A percentile compares a stretch with the other conserved stretches of the same genome.
phyloP scores from a whole-genome alignment of 2,888 invertebrate genomes.

The Idaea dimidiata region DNA sequence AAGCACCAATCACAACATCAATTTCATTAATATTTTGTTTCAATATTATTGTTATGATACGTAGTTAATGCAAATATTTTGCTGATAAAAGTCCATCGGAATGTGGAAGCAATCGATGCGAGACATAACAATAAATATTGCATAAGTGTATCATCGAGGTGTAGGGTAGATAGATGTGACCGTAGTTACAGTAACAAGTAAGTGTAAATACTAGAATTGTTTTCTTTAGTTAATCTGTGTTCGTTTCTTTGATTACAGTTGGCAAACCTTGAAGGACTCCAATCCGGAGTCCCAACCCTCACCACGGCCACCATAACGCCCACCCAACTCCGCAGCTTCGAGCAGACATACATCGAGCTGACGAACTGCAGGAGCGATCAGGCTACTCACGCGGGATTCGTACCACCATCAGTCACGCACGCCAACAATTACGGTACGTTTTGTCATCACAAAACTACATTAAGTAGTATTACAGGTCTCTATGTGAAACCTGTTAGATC shows the following conservation, averaged over 20 bases:
- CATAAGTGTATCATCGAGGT: slow-evolving; percentile 44
- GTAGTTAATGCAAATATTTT: slow-evolving; percentile 58
- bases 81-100: slow-evolving; percentile 61
- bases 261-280: slow-evolving; percentile 91
- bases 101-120: slow-evolving; percentile 63
- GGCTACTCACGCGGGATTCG: slow-evolving; percentile 95
- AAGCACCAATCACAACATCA: slow-evolving; percentile 9
- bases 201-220: background rate
- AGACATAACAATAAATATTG: slow-evolving; percentile 57
- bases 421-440: slow-evolving; percentile 76
- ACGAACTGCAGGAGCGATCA: slow-evolving; percentile 88
- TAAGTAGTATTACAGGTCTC: too few relatives aligned
- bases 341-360: slow-evolving; percentile 94
- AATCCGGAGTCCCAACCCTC: slow-evolving; percentile 94
- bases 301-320: slow-evolving; percentile 97
- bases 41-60: slow-evolving; percentile 54
- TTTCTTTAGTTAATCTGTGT: background rate
- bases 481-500: too few relatives aligned
- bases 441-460: slow-evolving; percentile 23
- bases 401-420: slow-evolving; percentile 87
- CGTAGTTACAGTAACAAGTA: background rate
- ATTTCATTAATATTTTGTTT: slow-evolving; percentile 33
- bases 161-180: slow-evolving; percentile 16
- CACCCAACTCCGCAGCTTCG: slow-evolving; percentile 94
- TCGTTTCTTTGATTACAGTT: slow-evolving; percentile 81